These are phyloP conservation scores for Drosophila kanapiae DNA, from an alignment of 1,140 invertebrate species.

Conservation along the genomic window DNA sequence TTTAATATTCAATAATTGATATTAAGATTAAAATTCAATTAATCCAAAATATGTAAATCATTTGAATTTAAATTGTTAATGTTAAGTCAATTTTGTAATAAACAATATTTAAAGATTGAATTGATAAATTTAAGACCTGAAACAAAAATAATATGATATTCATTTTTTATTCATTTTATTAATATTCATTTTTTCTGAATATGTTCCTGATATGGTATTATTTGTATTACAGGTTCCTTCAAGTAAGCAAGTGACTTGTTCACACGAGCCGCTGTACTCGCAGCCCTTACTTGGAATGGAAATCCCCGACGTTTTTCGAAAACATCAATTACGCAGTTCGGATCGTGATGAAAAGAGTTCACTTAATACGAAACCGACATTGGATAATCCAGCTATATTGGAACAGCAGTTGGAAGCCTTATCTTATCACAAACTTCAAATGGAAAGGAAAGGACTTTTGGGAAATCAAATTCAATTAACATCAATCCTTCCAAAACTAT, in stretches of 20 bases:
- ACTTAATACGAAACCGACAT: slow-evolving; percentile 50
- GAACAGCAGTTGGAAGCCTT: slow-evolving; percentile 82
- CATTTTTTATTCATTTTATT: too few relatives aligned
- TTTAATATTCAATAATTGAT: too few relatives aligned
- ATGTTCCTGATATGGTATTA: neutral
- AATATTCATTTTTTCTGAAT: neutral
- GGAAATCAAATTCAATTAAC: slow-evolving; percentile 10
- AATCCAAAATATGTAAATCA: too few relatives aligned
- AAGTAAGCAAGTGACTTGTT: slow-evolving; percentile 78
- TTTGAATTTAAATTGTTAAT: too few relatives aligned
- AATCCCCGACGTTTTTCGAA: slow-evolving; percentile 30
- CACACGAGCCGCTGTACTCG: slow-evolving; percentile 85
- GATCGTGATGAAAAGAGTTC: slow-evolving; percentile 20
- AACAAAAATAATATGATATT: neutral
- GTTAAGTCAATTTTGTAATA: too few relatives aligned
- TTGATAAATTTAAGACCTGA: too few relatives aligned
- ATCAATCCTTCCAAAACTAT: slow-evolving; percentile 12
- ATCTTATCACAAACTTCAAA: slow-evolving; percentile 79
- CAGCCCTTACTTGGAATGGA: slow-evolving; percentile 73
- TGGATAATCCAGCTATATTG: slow-evolving; percentile 77
- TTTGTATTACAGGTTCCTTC: slow-evolving; percentile 60
- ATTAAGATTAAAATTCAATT: too few relatives aligned
- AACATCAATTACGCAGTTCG: slow-evolving; percentile 19
- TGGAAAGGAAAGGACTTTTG: slow-evolving; percentile 76
- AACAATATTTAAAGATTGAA: too few relatives aligned